These are phyloP conservation scores for Hirudinaria manillensis DNA, from an alignment of 2,888 invertebrate genomes.

Conservation along the genomic window DNA sequence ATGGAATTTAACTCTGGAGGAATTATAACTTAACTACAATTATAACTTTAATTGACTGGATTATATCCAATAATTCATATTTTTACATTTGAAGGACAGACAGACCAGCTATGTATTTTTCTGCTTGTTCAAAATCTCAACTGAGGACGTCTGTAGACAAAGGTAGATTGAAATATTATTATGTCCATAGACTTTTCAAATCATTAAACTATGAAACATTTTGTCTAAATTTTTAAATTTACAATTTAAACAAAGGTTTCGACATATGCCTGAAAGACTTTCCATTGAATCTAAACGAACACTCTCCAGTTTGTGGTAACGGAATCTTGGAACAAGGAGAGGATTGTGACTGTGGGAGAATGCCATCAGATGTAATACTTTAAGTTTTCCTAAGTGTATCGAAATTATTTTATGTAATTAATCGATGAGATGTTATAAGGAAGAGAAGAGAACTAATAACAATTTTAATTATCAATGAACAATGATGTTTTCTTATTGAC, in stretches of 20 bases:
- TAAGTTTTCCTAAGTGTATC: not conserved
- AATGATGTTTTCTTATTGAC: not conserved
- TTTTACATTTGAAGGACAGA: not conserved
- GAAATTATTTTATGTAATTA: too few species aligned
- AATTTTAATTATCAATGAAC: too few species aligned
- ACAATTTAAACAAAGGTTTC: not conserved
- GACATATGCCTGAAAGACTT: slow-evolving; percentile 23
- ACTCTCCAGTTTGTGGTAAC: slow-evolving; percentile 24
- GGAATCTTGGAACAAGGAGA: slow-evolving; percentile 25
- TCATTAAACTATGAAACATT: not conserved
- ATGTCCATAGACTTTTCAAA: not conserved
- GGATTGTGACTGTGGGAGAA: slow-evolving; percentile 28
- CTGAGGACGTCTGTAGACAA: not conserved
- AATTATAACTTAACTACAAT: too few species aligned
- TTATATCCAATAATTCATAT: too few species aligned
- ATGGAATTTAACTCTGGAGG: not conserved
- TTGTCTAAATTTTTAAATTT: not conserved
- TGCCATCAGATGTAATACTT: not conserved
- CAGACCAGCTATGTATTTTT: slow-evolving; percentile 7
- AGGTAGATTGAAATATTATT: not conserved
- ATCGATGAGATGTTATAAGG: too few species aligned
- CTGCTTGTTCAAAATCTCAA: not conserved
- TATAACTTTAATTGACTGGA: too few species aligned
- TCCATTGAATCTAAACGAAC: slow-evolving; percentile 1
- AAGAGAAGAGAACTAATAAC: too few species aligned